Percentiles rank a stretch among this genome's conserved stretches.
These are phyloP conservation scores for Drosophila parvula DNA, from an alignment of 1,140 invertebrate genomes.

Conservation along the genomic window DNA sequence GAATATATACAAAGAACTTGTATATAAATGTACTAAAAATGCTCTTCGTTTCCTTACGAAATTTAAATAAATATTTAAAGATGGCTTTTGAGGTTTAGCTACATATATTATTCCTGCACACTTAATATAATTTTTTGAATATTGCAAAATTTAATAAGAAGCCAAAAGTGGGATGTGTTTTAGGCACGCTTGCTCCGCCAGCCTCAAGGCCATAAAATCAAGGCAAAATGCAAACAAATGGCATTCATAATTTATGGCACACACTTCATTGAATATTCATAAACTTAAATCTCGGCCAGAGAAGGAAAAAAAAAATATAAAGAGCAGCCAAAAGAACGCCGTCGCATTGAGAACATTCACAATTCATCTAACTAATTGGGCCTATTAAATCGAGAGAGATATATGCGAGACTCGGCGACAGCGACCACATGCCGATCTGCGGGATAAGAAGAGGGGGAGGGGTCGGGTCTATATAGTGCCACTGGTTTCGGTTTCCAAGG, in stretches of 20 bases:
- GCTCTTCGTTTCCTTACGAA: not conserved
- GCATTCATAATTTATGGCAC: constrained; percentile 79
- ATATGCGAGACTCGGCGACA: constrained; percentile 36
- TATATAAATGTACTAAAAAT: not conserved
- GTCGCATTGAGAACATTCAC: constrained; percentile 49
- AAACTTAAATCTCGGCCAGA: constrained; percentile 73
- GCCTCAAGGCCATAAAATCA: constrained; percentile 62
- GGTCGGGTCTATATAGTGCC: constrained; percentile 6
- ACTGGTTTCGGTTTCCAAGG: constrained; percentile 71
- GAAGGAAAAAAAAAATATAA: constrained; percentile 23
- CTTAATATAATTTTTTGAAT: not conserved
- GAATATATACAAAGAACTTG: not conserved
- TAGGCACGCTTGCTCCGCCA: constrained; percentile 3
- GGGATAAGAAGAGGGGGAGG: not conserved
- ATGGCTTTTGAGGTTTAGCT: not conserved
- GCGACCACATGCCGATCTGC: constrained; percentile 55
- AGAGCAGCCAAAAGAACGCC: constrained; percentile 28
- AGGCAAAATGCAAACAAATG: constrained; percentile 74
- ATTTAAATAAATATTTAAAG: not conserved
- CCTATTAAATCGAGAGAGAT: constrained; percentile 70
- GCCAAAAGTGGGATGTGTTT: constrained; percentile 6
- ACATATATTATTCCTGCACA: too few species aligned
- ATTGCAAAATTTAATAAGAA: constrained; percentile 5
- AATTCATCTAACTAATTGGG: constrained; percentile 81
- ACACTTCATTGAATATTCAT: constrained; percentile 83